Conservation (phyloP, 2,113 vertebrate species). For the Corythaeola cristata region DNA sequence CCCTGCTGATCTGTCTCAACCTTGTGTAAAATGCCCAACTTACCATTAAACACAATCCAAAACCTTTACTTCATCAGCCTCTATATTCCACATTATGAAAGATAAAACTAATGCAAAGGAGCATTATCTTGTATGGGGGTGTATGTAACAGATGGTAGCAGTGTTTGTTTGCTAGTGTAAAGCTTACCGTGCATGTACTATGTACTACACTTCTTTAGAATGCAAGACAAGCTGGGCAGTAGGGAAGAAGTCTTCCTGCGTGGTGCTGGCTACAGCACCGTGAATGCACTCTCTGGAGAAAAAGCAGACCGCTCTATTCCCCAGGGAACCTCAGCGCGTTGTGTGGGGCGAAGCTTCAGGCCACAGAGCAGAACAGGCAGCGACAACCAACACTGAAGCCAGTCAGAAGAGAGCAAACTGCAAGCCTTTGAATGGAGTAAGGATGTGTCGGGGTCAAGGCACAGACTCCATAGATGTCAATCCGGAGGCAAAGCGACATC, state of each 20-base stretch:
- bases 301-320: background rate
- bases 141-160: background rate
- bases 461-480: too few relatives aligned
- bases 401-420: background rate
- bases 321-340: background rate
- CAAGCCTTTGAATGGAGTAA: background rate
- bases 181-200: background rate
- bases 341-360: background rate
- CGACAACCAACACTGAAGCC: background rate
- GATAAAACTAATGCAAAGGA: background rate
- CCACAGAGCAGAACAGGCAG: background rate
- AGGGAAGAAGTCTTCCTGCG: background rate
- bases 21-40: background rate
- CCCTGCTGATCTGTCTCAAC: background rate
- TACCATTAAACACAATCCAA: background rate
- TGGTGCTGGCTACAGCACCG: background rate
- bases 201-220: background rate
- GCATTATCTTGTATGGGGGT: background rate
- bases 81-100: background rate
- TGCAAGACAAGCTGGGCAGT: background rate
- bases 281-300: background rate
- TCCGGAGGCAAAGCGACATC: too few relatives aligned
- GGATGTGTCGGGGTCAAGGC: too few relatives aligned
- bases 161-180: background rate
- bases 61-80: background rate